phyloP scores from a whole-genome alignment of 2,888 invertebrate genomes.

The Cheilosia pagana region DNA sequence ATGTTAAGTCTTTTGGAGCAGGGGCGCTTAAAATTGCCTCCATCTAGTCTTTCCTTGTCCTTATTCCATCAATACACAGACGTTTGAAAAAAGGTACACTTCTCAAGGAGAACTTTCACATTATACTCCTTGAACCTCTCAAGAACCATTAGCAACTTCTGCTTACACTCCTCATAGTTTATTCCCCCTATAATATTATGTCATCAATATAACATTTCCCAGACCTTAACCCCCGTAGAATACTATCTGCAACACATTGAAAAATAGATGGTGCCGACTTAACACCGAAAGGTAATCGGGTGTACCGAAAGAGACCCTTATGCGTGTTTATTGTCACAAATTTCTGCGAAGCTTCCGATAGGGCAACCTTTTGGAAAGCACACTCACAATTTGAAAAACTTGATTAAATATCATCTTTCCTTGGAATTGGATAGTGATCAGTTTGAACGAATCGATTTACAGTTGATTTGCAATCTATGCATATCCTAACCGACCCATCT shows the following conservation, averaged over 20 bases:
- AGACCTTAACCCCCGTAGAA: constrained; percentile 16
- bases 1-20: constrained; percentile 18
- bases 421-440: constrained; percentile 51
- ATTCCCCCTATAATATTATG: constrained; percentile 31
- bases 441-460: constrained; percentile 13
- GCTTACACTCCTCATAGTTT: constrained; percentile 19
- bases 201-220: constrained; percentile 43
- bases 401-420: constrained; percentile 51
- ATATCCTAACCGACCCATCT: constrained; percentile 43
- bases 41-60: constrained; percentile 41
- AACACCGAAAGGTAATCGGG: constrained; percentile 20
- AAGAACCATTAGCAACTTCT: constrained; percentile 1
- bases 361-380: constrained; percentile 35
- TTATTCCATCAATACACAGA: constrained; percentile 10
- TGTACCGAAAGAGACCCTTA: constrained; percentile 34
- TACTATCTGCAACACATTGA: constrained; percentile 42
- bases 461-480: constrained; percentile 46
- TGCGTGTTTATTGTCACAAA: constrained; percentile 43
- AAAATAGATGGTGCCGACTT: constrained; percentile 34
- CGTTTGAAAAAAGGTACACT: constrained; percentile 37
- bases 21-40: constrained; percentile 50
- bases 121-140: constrained; percentile 9
- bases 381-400: constrained; percentile 12
- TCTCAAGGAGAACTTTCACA: constrained; percentile 17
- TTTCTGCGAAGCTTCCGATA: constrained; percentile 15